These are phyloP conservation scores for Pogona vitticeps DNA, from an alignment of 2,113 vertebrate species.

Conservation along the genomic window DNA sequence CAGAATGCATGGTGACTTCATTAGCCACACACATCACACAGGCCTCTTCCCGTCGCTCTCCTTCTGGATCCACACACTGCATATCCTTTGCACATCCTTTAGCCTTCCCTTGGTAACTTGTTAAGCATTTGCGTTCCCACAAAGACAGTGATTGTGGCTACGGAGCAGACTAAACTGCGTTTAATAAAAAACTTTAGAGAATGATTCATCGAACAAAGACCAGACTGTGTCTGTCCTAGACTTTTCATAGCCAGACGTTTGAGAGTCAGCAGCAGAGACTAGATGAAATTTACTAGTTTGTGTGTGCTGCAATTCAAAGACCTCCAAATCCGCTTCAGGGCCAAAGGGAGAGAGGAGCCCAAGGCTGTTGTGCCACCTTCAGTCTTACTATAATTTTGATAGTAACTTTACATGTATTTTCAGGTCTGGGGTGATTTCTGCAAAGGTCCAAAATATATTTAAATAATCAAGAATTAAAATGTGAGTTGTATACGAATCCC, in stretches of 20 bases:
- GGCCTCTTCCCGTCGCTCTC: slow-evolving; percentile 21
- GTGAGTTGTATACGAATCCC: neutral
- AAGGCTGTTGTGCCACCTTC: neutral
- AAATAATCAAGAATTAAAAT: neutral
- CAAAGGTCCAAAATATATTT: neutral
- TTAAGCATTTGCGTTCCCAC: slow-evolving; percentile 44
- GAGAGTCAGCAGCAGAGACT: slow-evolving; percentile 38
- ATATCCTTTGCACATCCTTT: slow-evolving; percentile 3
- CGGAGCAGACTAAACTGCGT: slow-evolving; percentile 42
- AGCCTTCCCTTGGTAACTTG: slow-evolving; percentile 52
- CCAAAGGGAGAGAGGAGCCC: neutral
- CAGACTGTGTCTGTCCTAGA: slow-evolving; percentile 66
- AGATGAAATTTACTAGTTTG: slow-evolving; percentile 55
- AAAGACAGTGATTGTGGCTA: slow-evolving; percentile 35
- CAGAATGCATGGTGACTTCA: slow-evolving; percentile 47
- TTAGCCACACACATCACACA: slow-evolving; percentile 7
- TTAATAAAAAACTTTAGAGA: slow-evolving; percentile 56
- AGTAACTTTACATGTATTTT: neutral
- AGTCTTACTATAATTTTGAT: neutral
- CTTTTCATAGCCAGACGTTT: slow-evolving; percentile 59
- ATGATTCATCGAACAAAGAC: slow-evolving; percentile 69
- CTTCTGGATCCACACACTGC: neutral
- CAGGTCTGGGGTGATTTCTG: neutral
- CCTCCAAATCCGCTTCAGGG: slow-evolving; percentile 8
- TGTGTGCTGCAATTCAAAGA: slow-evolving; percentile 60